Percentiles rank a stretch among this genome's conserved stretches.
These are phyloP conservation scores for Pogonognathellus flavescens DNA, from an alignment of 1,140 invertebrate genomes.

Conservation along the genomic window DNA sequence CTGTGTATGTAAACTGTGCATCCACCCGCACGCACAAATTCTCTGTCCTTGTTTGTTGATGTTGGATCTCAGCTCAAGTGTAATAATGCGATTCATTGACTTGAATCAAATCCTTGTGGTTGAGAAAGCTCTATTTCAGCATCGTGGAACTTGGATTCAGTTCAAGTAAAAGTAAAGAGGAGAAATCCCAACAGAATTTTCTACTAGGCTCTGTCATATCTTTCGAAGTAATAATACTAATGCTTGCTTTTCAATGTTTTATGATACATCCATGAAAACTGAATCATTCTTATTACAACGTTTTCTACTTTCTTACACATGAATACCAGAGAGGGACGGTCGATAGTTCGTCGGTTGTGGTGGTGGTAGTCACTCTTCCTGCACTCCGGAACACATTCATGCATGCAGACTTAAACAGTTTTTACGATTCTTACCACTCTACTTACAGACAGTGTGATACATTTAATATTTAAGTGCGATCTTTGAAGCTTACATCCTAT, in stretches of 20 bases:
- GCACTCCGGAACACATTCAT: not conserved
- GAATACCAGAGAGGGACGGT: not conserved
- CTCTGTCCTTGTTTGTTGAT: constrained; percentile 9
- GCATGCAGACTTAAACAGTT: no score
- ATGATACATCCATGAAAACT: constrained; percentile 8
- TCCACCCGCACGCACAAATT: constrained; percentile 11
- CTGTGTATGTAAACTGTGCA: not conserved
- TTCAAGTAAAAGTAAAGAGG: constrained; percentile 1
- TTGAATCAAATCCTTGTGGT: constrained; percentile 25
- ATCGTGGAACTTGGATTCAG: constrained; percentile 1
- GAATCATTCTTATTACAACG: constrained; percentile 4
- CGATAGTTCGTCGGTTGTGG: no score
- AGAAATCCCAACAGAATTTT: not conserved
- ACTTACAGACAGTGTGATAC: no score
- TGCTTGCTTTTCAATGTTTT: constrained; percentile 14
- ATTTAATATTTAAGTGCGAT: not conserved
- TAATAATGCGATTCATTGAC: constrained; percentile 33
- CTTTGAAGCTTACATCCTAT: not conserved
- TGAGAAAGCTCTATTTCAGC: not conserved
- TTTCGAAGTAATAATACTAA: constrained; percentile 15
- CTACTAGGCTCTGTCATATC: constrained; percentile 12
- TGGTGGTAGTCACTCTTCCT: no score
- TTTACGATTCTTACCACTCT: no score
- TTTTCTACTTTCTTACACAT: not conserved
- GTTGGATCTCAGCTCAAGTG: constrained; percentile 32